phyloP scores from a whole-genome alignment of 2,888 invertebrate genomes.

The Atrina japonica region DNA sequence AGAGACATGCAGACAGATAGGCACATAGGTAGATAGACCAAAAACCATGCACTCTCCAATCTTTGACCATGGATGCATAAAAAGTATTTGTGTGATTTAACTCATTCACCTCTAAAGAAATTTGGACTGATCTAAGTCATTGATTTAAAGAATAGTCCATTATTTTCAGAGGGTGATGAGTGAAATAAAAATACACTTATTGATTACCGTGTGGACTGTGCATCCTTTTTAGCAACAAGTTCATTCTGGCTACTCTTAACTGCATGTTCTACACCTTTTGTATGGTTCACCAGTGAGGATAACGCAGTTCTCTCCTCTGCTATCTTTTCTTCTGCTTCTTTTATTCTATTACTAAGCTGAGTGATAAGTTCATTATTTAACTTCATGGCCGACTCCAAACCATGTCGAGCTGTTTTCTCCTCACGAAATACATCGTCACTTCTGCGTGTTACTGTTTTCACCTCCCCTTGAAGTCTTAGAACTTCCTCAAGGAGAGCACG shows the following conservation, averaged over 20 bases:
- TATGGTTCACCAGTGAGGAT: conserved; percentile 72
- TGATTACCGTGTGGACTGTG: conserved; percentile 69
- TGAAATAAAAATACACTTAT: background rate
- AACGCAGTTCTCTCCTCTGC: conserved; percentile 75
- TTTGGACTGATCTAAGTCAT: too few relatives aligned
- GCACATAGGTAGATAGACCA: too few relatives aligned
- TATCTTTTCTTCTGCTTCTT: conserved; percentile 76
- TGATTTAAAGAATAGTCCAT: too few relatives aligned
- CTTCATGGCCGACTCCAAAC: conserved; percentile 75
- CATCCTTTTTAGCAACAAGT: conserved; percentile 69
- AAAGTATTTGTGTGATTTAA: too few relatives aligned
- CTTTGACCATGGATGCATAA: too few relatives aligned
- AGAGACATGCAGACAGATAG: too few relatives aligned
- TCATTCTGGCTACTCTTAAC: conserved; percentile 77
- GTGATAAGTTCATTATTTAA: conserved; percentile 76
- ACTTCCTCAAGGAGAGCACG: conserved; percentile 80
- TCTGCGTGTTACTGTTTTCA: conserved; percentile 67
- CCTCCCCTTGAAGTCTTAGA: conserved; percentile 77
- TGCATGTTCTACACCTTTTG: conserved; percentile 77
- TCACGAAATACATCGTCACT: conserved; percentile 77
- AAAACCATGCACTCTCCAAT: too few relatives aligned
- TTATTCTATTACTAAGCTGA: conserved; percentile 73
- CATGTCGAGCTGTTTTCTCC: conserved; percentile 74
- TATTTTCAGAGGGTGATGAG: background rate
- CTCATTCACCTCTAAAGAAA: too few relatives aligned